phyloP scores from a whole-genome alignment of 2,113 vertebrate species.

The Microtus pennsylvanicus region DNA sequence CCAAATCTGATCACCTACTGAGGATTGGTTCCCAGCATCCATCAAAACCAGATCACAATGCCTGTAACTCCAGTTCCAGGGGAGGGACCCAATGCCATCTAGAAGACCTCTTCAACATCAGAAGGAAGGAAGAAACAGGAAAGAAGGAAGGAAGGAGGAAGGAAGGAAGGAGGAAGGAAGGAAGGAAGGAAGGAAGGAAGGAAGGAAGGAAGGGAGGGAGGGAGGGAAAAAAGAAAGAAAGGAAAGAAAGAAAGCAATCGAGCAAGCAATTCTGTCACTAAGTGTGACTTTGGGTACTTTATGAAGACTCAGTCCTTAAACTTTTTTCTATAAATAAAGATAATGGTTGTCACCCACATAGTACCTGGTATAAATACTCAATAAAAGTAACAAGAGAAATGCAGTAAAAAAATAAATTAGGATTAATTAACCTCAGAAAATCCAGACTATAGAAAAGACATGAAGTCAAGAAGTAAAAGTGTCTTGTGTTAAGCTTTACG shows the following conservation, averaged over 20 bases:
- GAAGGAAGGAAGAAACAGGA: neutral
- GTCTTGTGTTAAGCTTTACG: neutral
- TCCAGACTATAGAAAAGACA: neutral
- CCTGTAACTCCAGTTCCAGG: neutral
- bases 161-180: neutral
- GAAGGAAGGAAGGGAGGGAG: no score
- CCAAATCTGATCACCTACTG: neutral
- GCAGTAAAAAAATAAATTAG: neutral
- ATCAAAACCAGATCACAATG: neutral
- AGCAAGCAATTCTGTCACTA: neutral
- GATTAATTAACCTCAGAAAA: neutral
- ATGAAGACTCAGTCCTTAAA: neutral
- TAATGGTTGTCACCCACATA: neutral
- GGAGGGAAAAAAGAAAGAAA: no score
- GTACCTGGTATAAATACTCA: neutral
- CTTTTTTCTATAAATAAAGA: constrained; percentile 25
- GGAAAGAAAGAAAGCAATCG: rapidly evolving
- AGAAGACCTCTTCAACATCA: neutral
- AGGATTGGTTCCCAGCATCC: neutral
- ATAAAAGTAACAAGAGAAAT: constrained; percentile 18
- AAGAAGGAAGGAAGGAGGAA: neutral
- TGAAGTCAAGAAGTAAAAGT: neutral
- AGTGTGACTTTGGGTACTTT: neutral
- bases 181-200: neutral
- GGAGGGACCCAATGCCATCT: neutral